These are phyloP conservation scores for Conistra vaccinii DNA, from an alignment of 2,888 invertebrate genomes.

Conservation along the genomic window DNA sequence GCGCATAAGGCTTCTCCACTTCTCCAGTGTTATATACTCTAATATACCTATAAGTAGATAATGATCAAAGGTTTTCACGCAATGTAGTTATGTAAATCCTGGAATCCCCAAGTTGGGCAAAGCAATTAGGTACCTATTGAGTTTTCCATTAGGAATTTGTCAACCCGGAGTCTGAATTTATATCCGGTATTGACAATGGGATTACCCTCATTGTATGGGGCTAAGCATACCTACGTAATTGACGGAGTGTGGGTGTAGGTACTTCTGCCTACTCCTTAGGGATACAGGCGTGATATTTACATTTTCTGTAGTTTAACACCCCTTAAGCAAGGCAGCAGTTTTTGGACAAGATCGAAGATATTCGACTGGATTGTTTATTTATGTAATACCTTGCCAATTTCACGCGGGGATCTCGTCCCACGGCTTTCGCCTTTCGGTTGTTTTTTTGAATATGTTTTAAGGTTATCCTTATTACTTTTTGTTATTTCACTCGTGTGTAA, in stretches of 20 bases:
- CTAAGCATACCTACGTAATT: not conserved
- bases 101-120: no score
- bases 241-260: not conserved
- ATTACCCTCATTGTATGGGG: no score
- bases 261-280: not conserved
- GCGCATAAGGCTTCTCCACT: no score
- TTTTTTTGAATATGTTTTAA: constrained; percentile 56
- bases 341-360: constrained; percentile 5
- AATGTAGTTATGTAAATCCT: no score
- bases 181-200: no score
- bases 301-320: not conserved
- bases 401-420: constrained; percentile 10
- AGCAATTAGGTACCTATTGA: no score
- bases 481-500: constrained; percentile 38
- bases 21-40: no score
- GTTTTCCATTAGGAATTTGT: no score
- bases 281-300: not conserved
- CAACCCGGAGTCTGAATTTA: no score
- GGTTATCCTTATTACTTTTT: constrained; percentile 35
- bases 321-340: not conserved
- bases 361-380: constrained; percentile 14
- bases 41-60: no score
- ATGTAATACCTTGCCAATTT: constrained; percentile 43
- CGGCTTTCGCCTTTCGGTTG: constrained; percentile 20
- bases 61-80: no score